Evolutionary conservation across 2,797 vertebrate genomes (phyloP).

Genomic region (Rhinoraja longicauda): DNA sequence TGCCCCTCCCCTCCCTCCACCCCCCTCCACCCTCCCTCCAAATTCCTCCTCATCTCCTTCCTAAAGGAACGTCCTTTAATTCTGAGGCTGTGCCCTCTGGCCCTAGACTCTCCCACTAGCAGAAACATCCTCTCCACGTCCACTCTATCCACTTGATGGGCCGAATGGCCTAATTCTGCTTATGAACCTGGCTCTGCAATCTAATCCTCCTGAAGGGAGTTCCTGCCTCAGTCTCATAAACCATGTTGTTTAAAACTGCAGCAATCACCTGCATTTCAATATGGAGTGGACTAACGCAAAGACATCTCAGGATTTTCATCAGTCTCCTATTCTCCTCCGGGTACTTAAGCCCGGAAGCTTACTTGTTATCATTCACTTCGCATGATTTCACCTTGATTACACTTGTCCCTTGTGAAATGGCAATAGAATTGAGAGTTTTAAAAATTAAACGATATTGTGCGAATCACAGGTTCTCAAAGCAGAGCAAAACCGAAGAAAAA

Average conservation of each 20-base stretch:
- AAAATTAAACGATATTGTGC: slow-evolving; percentile 20
- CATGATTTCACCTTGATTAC: neutral
- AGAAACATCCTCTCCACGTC: too few relatives aligned
- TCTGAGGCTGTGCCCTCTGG: too few relatives aligned
- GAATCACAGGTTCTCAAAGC: neutral
- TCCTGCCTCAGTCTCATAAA: neutral
- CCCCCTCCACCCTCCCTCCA: too few relatives aligned
- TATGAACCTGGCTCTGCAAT: too few relatives aligned
- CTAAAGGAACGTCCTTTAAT: too few relatives aligned
- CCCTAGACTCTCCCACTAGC: too few relatives aligned
- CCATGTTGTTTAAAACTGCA: neutral
- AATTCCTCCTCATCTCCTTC: too few relatives aligned
- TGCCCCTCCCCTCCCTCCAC: too few relatives aligned
- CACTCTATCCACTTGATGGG: too few relatives aligned
- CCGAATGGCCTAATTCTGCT: too few relatives aligned
- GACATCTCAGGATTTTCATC: neutral
- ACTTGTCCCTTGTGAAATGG: neutral
- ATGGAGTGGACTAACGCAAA: neutral
- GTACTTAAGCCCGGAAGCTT: neutral
- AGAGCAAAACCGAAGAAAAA: too few relatives aligned
- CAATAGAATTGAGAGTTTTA: slow-evolving; percentile 11
- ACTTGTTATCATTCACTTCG: neutral
- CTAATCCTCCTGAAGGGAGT: neutral
- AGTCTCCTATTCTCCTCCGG: neutral
- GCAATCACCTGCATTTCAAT: neutral